A percentile compares a stretch with the other conserved stretches of the same genome.
phyloP scores from a whole-genome alignment of 1,140 invertebrate genomes.

The Papilio machaon region DNA sequence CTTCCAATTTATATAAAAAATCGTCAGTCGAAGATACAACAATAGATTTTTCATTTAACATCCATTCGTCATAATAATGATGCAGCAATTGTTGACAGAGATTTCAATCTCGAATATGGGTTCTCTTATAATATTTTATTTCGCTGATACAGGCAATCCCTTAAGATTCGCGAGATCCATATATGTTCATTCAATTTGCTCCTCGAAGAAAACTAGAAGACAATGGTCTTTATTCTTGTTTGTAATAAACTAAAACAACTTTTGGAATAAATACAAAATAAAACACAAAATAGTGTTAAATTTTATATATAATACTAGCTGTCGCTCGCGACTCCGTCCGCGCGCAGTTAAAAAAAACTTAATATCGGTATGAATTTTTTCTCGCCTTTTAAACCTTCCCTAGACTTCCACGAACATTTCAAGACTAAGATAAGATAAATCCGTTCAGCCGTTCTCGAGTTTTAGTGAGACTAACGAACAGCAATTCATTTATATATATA shows the following conservation, averaged over 20 bases:
- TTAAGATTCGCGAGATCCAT: constrained; percentile 6
- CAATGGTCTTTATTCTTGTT: not conserved
- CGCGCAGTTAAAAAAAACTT: no score
- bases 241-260: not conserved
- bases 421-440: no score
- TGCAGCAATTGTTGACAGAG: constrained; percentile 1
- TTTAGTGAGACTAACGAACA: no score
- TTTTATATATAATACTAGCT: no score
- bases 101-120: constrained; percentile 24
- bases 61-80: not conserved
- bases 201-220: not conserved
- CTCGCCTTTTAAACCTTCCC: no score
- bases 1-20: not conserved
- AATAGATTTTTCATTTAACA: not conserved
- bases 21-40: not conserved
- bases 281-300: not conserved
- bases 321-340: no score
- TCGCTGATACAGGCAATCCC: constrained; percentile 14
- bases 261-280: not conserved
- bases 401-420: no score
- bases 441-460: no score
- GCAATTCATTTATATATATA: no score
- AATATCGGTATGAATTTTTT: no score
- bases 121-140: constrained; percentile 1
- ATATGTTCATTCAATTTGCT: constrained; percentile 2